These are phyloP conservation scores for Heteromyza rotundicornis DNA, from an alignment of 2,888 invertebrate species.

Conservation along the genomic window DNA sequence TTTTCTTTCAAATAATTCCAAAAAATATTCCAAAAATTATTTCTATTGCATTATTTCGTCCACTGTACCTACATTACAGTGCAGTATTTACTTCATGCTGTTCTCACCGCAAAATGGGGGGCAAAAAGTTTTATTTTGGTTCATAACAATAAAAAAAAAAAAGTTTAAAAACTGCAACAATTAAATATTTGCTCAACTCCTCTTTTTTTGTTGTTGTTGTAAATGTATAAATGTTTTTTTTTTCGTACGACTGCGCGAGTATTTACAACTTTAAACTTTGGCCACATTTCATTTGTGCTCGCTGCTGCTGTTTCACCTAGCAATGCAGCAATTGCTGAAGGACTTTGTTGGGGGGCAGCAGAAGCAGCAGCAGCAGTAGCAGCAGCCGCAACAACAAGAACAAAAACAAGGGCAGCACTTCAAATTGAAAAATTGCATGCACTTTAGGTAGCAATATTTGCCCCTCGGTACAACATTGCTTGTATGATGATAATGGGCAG, in stretches of 20 bases:
- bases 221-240: too few species aligned
- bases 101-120: background rate
- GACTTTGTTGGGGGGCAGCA: slow-evolving; percentile 16
- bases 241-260: background rate
- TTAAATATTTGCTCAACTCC: slow-evolving; percentile 59
- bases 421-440: slow-evolving; percentile 61
- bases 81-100: background rate
- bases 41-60: background rate
- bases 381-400: slow-evolving; percentile 10
- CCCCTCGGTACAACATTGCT: background rate
- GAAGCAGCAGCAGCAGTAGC: slow-evolving; percentile 14
- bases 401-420: slow-evolving; percentile 26
- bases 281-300: slow-evolving; percentile 51
- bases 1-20: too few species aligned
- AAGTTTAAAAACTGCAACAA: slow-evolving; percentile 54
- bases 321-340: slow-evolving; percentile 31
- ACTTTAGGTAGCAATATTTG: slow-evolving; percentile 50
- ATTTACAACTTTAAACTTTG: slow-evolving; percentile 42
- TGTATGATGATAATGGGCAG: background rate
- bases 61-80: too few species aligned
- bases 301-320: slow-evolving; percentile 32
- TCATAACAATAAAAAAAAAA: slow-evolving; percentile 16
- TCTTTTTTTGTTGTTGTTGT: too few species aligned
- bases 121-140: slow-evolving; percentile 27
- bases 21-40: too few species aligned